Conservation (phyloP, 2,113 vertebrate species). For the Dendrocopos noguchii region DNA sequence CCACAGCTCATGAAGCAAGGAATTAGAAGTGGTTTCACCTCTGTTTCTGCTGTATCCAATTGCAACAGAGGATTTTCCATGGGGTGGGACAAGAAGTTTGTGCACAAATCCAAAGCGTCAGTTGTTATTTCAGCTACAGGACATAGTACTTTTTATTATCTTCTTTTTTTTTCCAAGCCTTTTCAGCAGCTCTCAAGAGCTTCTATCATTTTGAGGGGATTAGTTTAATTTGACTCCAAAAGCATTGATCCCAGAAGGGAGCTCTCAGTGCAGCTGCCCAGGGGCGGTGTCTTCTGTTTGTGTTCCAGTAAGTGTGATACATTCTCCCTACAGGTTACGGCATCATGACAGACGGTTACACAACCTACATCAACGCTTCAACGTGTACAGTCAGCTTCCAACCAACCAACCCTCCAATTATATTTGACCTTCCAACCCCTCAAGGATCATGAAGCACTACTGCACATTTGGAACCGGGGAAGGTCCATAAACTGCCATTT, state of each 20-base stretch:
- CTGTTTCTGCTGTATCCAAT: neutral
- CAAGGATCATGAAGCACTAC: slow-evolving; percentile 88
- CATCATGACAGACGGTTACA: slow-evolving; percentile 97
- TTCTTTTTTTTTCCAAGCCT: neutral
- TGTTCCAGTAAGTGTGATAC: slow-evolving; percentile 32
- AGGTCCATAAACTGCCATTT: slow-evolving; percentile 80
- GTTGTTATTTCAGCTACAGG: neutral
- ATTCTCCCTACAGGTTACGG: slow-evolving; percentile 87
- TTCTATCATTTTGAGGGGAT: neutral
- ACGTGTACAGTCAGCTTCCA: slow-evolving; percentile 98
- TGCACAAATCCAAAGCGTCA: neutral
- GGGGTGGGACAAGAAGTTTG: fast-evolving
- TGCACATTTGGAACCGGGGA: slow-evolving; percentile 47
- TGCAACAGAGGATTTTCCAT: neutral
- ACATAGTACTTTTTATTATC: neutral
- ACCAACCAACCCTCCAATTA: slow-evolving; percentile 96
- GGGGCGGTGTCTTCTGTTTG: neutral
- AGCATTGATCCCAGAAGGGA: neutral
- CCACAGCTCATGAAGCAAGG: neutral
- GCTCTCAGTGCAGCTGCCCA: neutral
- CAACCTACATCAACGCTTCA: slow-evolving; percentile 95
- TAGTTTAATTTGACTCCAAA: neutral
- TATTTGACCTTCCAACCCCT: slow-evolving; percentile 97
- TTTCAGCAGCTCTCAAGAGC: neutral
- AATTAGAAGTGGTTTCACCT: neutral